A percentile compares a stretch with the other conserved stretches of the same genome.
These are phyloP conservation scores for Dromius quadrimaculatus DNA, from an alignment of 2,888 invertebrate species.

Conservation along the genomic window DNA sequence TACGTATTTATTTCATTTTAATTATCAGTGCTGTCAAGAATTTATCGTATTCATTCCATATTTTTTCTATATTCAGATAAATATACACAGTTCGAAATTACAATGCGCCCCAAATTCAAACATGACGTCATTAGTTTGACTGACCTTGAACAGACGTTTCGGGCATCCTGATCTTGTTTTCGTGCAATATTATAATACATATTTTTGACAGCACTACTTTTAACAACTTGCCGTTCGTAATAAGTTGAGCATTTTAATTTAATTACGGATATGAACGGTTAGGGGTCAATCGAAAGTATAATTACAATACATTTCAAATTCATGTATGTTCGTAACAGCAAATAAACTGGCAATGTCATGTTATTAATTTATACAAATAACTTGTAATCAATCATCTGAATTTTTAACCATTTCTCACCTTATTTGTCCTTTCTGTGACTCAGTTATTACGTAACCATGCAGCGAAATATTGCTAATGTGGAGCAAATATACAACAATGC, in stretches of 20 bases:
- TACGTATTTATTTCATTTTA: conserved; percentile 31
- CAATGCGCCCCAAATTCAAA: too few relatives aligned
- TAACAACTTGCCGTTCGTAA: conserved; percentile 9
- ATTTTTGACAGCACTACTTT: conserved; percentile 25
- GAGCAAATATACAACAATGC: neutral
- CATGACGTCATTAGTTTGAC: too few relatives aligned
- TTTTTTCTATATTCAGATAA: too few relatives aligned
- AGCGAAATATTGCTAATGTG: neutral
- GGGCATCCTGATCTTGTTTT: too few relatives aligned
- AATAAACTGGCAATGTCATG: conserved; percentile 44
- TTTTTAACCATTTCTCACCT: conserved; percentile 20
- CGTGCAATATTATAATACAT: too few relatives aligned
- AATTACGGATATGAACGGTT: conserved; percentile 11
- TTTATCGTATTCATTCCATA: too few relatives aligned
- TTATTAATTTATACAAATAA: conserved; percentile 41
- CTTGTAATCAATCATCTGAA: conserved; percentile 20
- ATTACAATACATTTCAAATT: conserved; percentile 37
- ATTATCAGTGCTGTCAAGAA: conserved; percentile 19
- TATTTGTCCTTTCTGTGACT: conserved; percentile 4
- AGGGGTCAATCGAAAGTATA: conserved; percentile 34
- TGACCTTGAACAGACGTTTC: too few relatives aligned
- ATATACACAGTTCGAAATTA: too few relatives aligned
- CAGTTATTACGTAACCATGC: conserved; percentile 21
- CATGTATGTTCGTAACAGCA: conserved; percentile 40
- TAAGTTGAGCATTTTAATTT: conserved; percentile 24